Conservation (phyloP, 2,113 vertebrate species). For the Hemibates koningsi region DNA sequence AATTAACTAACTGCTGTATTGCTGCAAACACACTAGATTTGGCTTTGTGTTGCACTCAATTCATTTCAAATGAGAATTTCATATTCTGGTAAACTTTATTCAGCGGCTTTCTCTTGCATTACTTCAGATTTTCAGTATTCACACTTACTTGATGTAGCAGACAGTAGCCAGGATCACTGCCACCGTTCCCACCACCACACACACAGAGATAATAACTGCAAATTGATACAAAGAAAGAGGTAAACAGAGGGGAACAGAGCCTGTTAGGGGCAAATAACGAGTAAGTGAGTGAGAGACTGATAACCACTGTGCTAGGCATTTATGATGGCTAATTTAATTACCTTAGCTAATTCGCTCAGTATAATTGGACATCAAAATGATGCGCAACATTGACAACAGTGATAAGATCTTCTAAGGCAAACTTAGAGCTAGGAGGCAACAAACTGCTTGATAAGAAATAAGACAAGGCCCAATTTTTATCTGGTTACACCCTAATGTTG, state of each 20-base stretch:
- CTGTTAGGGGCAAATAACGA: not conserved
- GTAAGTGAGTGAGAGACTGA: not conserved
- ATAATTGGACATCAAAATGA: not conserved
- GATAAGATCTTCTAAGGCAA: not conserved
- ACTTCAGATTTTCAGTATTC: not conserved
- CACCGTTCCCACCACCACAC: constrained; percentile 68
- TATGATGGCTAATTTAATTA: not conserved
- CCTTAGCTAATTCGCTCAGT: not conserved
- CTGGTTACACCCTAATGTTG: not conserved
- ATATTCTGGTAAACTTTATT: not conserved
- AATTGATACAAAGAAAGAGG: not conserved
- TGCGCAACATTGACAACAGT: not conserved
- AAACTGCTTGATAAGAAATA: not conserved
- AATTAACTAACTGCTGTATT: not conserved
- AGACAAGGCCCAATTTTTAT: not conserved
- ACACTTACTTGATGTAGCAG: constrained; percentile 84
- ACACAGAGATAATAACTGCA: constrained; percentile 78
- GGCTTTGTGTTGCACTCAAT: not conserved
- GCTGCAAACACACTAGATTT: not conserved
- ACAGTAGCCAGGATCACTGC: constrained; percentile 73
- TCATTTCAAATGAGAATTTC: not conserved
- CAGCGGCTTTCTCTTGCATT: not conserved
- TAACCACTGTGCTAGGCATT: not conserved
- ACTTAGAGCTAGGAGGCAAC: not conserved
- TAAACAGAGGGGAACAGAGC: not conserved